A percentile compares a stretch with the other conserved stretches of the same genome.
These are phyloP conservation scores for Sinocyclocheilus rhinocerous DNA, from an alignment of 2,113 vertebrate genomes.

Conservation along the genomic window DNA sequence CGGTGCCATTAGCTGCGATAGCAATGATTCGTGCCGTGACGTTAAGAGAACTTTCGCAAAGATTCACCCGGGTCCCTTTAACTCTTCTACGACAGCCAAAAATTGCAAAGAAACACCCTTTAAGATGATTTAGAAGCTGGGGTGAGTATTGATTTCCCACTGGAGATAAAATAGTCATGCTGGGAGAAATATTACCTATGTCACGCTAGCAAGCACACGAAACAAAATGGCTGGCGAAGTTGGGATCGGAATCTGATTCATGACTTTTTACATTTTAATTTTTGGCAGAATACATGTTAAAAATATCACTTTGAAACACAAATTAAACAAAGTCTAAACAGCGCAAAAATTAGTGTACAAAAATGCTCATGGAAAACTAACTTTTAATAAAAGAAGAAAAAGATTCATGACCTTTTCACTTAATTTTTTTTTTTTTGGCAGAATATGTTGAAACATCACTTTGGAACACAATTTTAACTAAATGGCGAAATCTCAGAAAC, in stretches of 20 bases:
- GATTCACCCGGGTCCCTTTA: constrained; percentile 46
- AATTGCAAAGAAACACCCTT: constrained; percentile 42
- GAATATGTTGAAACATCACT: background rate
- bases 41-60: constrained; percentile 42
- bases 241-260: background rate
- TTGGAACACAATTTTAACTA: background rate
- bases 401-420: too few relatives aligned
- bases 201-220: constrained; percentile 19
- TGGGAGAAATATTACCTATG: constrained; percentile 63
- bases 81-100: constrained; percentile 50
- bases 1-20: constrained; percentile 55
- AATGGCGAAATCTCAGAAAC: background rate
- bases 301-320: background rate
- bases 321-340: background rate
- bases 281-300: background rate
- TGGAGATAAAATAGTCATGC: constrained; percentile 62
- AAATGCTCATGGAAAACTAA: background rate
- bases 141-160: constrained; percentile 61
- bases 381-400: too few relatives aligned
- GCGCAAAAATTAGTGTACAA: background rate
- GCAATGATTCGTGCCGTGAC: constrained; percentile 42
- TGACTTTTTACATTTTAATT: background rate
- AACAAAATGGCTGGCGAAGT: constrained; percentile 15
- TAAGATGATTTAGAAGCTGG: constrained; percentile 59
- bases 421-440: too few relatives aligned